A percentile compares a stretch with the other conserved stretches of the same genome.
These are phyloP conservation scores for Epinephelus malabaricus DNA, from an alignment of 2,797 vertebrate genomes.

Conservation along the genomic window DNA sequence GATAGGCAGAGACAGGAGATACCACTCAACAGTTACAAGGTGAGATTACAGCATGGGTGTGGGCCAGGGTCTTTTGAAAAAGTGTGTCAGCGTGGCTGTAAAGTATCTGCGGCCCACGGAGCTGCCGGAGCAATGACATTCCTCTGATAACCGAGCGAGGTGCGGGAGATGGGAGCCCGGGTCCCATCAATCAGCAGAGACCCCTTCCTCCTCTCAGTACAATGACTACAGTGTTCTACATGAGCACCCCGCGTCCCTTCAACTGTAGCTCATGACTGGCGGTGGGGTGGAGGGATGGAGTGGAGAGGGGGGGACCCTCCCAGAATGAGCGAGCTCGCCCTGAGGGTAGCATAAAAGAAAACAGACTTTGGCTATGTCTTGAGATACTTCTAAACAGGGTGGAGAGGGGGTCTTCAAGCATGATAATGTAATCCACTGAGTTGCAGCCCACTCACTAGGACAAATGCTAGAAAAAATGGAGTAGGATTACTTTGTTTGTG, in stretches of 20 bases:
- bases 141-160: constrained; percentile 76
- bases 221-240: constrained; percentile 86
- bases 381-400: constrained; percentile 68
- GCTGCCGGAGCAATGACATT: constrained; percentile 72
- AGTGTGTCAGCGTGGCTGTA: constrained; percentile 66
- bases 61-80: constrained; percentile 59
- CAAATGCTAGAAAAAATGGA: constrained; percentile 44
- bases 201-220: constrained; percentile 73
- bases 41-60: constrained; percentile 72
- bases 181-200: constrained; percentile 79
- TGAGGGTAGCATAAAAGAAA: constrained; percentile 74
- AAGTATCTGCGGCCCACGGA: constrained; percentile 62
- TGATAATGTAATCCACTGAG: constrained; percentile 69
- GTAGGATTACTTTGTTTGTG: constrained; percentile 57
- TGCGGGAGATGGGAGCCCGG: constrained; percentile 69
- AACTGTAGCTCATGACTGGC: constrained; percentile 76
- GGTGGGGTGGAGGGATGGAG: constrained; percentile 38
- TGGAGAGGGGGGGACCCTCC: constrained; percentile 45
- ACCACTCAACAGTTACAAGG: constrained; percentile 74
- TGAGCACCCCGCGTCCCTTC: constrained; percentile 72
- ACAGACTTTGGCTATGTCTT: constrained; percentile 63
- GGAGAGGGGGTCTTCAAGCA: constrained; percentile 57
- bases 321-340: constrained; percentile 60
- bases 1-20: constrained; percentile 55
- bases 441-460: constrained; percentile 60